phyloP scores from a whole-genome alignment of 2,113 vertebrate species.

The Hippoglossus stenolepis region DNA sequence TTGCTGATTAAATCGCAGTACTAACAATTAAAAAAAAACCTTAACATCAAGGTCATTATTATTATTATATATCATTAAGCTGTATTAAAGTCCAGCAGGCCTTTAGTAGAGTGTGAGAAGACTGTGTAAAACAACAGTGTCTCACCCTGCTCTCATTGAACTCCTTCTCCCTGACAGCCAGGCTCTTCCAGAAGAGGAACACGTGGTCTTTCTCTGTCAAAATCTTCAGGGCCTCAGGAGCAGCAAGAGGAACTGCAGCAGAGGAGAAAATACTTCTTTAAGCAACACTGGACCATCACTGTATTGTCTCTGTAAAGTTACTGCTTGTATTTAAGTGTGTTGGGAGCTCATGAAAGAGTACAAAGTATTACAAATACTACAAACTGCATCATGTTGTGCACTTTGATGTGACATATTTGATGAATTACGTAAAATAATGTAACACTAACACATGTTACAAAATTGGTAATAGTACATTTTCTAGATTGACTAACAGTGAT shows the following conservation, averaged over 20 bases:
- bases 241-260: slow-evolving; percentile 86
- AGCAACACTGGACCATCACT: not conserved
- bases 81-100: no score
- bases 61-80: no score
- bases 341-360: no score
- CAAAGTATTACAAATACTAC: not conserved
- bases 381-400: not conserved
- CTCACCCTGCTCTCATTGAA: slow-evolving; percentile 96
- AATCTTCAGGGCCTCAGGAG: slow-evolving; percentile 95
- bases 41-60: no score
- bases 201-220: slow-evolving; percentile 92
- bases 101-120: not conserved
- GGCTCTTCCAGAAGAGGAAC: slow-evolving; percentile 96
- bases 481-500: no score
- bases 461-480: no score
- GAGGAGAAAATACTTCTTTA: not conserved
- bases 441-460: no score
- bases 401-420: no score
- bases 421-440: no score
- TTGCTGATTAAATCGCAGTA: no score
- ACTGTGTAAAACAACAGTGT: not conserved
- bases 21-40: no score
- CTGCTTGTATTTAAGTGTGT: no score
- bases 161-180: slow-evolving; percentile 90
- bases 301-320: not conserved